Evolutionary conservation across 2,113 vertebrate species (phyloP), one percentile per base, ranked within the genome.

Genomic region (Oreochromis tanganicae): DNA sequence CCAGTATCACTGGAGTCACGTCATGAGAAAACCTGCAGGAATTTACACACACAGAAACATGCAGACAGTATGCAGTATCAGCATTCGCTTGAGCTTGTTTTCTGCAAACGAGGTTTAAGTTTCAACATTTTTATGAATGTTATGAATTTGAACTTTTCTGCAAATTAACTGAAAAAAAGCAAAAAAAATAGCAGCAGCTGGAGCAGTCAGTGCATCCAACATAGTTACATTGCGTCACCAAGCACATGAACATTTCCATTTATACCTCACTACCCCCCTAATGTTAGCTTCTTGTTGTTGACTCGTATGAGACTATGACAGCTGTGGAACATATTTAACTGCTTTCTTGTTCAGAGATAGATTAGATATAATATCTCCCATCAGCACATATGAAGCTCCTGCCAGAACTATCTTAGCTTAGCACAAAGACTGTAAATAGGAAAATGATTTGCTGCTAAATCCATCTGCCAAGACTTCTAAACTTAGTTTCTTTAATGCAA

Each of bases 1-100:
- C 99, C 80, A 99, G 96, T 52, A 98, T 98, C 90, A 99, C 97
- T 0, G 99, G 99, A 1, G 98, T 99, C 56, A 99, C 97, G 1
- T 99, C 98, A 2, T 99, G 99, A 34, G 98, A 99, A 91, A 99
- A 99, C 5, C 95, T 96, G 38, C 4, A 16, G 10, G 12, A 48
- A 36, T 12, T 4, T 27, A 83, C 3, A 61, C 5, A 43, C 17
- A 46, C 8, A 80, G 5, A 34, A 4, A 55, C 2, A 50, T 16
- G 27, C 4, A 75, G 8, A 41, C 14, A 38, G 12, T 14, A 34
- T 4, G 4, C 24, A 32, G 71, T 11, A 32, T 19, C 43, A 78
- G 43, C 27, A 78, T 78, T 78, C 9, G 2, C 4, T 16, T 78
- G 19, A 32, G 41, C 24, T 11, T 16, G 0, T 3, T 48, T 46